Evolutionary conservation across 2,113 vertebrate genomes (phyloP), one percentile per base, ranked within the genome.

Genomic region (Haemorhous mexicanus): DNA sequence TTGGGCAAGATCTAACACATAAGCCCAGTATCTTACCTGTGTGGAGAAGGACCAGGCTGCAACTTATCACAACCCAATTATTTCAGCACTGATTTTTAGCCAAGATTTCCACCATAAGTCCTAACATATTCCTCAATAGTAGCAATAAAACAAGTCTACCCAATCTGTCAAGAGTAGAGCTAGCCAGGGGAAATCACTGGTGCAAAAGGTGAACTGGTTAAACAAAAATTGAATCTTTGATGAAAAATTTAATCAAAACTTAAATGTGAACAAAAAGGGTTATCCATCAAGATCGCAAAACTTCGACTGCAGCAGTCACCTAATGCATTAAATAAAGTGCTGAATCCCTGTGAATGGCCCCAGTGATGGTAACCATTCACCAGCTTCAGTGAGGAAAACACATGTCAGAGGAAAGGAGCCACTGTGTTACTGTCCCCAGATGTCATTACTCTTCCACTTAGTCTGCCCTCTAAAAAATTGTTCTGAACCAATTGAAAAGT

Each of bases 161-260:
- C 1, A 2, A 73, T 50, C 43, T 91, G 49, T 56, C 66, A 92
- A 86, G 69, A 92, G 37, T 13, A 74, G 46, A 72, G 13, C 41
- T 83, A 73, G 55, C 47, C 8, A 6, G 32, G 63, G 76, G 75
- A 94, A 90, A 96, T 90, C 39, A 47, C 26, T 11, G 15, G 46
- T 63, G 69, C 24, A 11, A 87, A 72, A 94, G 75, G 82, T 90
- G 83, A 93, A 69, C 27, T 59, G 59, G 82, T 63, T 86, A 90
- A 89, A 79, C 39, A 93, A 90, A 91, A 94, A 85, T 27, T 93
- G 82, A 89, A 86, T 93, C 66, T 84, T 80, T 91, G 84, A 77
- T 87, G 83, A 96, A 95, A 95, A 96, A 84, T 52, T 67, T 90
- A 88, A 92, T 90, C 92, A 93, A 85, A 94, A 87, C 61, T 81